Conservation (phyloP, 2,888 invertebrate genomes). For the Leucophenga montana region DNA sequence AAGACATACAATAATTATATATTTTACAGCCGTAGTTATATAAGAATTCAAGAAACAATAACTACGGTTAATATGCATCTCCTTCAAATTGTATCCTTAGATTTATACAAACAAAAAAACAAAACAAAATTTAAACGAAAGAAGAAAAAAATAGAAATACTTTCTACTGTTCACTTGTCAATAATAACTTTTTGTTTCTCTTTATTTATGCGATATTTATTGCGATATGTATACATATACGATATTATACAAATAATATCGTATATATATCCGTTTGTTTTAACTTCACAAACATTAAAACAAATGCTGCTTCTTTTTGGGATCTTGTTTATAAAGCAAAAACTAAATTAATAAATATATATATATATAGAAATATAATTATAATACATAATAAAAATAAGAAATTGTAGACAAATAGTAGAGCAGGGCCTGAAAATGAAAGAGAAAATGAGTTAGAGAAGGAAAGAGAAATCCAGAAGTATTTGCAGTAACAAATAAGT, state of each 20-base stretch:
- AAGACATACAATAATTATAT: not conserved
- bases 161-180: conserved; percentile 14
- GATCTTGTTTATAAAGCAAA: conserved; percentile 33
- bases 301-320: conserved; percentile 28
- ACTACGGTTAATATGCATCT: not conserved
- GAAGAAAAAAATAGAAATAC: conserved; percentile 38
- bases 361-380: conserved; percentile 44
- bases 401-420: conserved; percentile 29
- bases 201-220: conserved; percentile 39
- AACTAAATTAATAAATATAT: conserved; percentile 32
- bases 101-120: not conserved
- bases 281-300: conserved; percentile 30
- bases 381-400: conserved; percentile 28
- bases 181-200: conserved; percentile 22
- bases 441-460: not conserved
- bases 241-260: not conserved
- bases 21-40: not conserved
- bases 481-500: conserved; percentile 24
- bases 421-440: not conserved
- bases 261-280: conserved; percentile 39
- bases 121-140: conserved; percentile 47
- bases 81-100: conserved; percentile 6
- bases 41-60: not conserved
- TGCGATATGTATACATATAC: conserved; percentile 14
- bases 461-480: conserved; percentile 11